Conservation (phyloP, 2,797 vertebrate species). For the Adelosebastes latens region DNA sequence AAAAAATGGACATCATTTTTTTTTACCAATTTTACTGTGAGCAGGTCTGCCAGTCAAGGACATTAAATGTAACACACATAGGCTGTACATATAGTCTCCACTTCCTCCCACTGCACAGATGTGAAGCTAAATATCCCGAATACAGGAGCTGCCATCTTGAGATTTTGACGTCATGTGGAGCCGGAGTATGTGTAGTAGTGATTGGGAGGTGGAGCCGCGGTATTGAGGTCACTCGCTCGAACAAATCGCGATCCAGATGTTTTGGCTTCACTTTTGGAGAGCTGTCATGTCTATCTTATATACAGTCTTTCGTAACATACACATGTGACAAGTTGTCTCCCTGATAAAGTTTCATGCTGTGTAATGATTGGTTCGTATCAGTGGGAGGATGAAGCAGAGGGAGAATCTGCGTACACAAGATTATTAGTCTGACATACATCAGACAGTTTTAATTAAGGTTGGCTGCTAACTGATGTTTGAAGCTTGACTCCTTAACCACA, state of each 20-base stretch:
- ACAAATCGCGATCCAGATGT: too few relatives aligned
- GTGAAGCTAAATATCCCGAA: too few relatives aligned
- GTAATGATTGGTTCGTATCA: background rate
- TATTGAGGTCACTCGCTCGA: too few relatives aligned
- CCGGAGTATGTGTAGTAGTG: too few relatives aligned
- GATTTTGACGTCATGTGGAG: too few relatives aligned
- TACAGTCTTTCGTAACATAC: background rate
- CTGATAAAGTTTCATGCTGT: background rate
- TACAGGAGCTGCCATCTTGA: too few relatives aligned
- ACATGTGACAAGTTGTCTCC: background rate
- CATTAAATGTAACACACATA: background rate
- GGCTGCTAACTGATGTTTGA: background rate
- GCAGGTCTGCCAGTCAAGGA: background rate
- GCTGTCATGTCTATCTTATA: too few relatives aligned
- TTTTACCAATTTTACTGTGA: background rate
- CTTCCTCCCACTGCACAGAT: too few relatives aligned
- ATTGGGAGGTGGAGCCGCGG: too few relatives aligned
- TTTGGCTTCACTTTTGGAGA: too few relatives aligned
- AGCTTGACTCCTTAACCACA: background rate
- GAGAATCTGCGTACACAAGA: background rate
- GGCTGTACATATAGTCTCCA: too few relatives aligned
- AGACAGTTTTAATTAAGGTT: slow-evolving; percentile 1
- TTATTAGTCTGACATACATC: background rate
- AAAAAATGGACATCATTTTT: background rate
- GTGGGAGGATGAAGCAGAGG: background rate